phyloP scores from a whole-genome alignment of 2,888 invertebrate genomes.

The Eupsilia transversa region DNA sequence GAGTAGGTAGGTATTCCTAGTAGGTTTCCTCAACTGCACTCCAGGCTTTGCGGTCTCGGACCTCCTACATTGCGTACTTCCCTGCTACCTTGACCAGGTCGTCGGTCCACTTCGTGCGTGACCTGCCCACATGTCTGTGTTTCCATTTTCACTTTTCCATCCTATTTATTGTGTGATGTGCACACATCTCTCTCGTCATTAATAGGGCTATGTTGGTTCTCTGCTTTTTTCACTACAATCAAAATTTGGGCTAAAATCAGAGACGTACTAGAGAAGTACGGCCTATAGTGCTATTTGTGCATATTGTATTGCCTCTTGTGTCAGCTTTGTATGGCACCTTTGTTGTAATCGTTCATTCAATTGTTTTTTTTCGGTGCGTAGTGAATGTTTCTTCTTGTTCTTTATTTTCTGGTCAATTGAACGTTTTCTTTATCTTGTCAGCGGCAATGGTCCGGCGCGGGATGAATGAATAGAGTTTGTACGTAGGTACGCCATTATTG shows the following conservation, averaged over 20 bases:
- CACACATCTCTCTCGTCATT: not conserved
- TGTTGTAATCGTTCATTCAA: constrained; percentile 38
- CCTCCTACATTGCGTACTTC: not conserved
- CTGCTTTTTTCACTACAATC: not conserved
- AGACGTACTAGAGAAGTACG: not conserved
- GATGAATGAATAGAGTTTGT: constrained; percentile 23
- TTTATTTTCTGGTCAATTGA: constrained; percentile 33
- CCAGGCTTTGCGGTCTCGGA: not conserved
- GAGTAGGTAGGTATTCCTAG: not conserved
- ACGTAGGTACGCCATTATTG: not conserved
- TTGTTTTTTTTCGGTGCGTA: constrained; percentile 14
- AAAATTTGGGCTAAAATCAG: not conserved
- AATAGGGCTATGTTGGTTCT: not conserved
- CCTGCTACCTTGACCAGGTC: not conserved
- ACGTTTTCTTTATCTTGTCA: constrained; percentile 18
- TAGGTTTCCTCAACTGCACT: not conserved
- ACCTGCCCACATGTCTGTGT: not conserved
- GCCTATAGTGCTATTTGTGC: constrained; percentile 1
- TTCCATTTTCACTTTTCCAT: not conserved
- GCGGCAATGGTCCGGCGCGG: not conserved
- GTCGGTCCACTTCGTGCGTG: not conserved
- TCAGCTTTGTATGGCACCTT: constrained; percentile 33
- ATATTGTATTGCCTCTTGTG: constrained; percentile 2
- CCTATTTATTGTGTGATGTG: not conserved
- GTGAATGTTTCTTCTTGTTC: constrained; percentile 14